These are phyloP conservation scores for Tenthredo amoena DNA, from an alignment of 2,888 invertebrate genomes.

Conservation along the genomic window DNA sequence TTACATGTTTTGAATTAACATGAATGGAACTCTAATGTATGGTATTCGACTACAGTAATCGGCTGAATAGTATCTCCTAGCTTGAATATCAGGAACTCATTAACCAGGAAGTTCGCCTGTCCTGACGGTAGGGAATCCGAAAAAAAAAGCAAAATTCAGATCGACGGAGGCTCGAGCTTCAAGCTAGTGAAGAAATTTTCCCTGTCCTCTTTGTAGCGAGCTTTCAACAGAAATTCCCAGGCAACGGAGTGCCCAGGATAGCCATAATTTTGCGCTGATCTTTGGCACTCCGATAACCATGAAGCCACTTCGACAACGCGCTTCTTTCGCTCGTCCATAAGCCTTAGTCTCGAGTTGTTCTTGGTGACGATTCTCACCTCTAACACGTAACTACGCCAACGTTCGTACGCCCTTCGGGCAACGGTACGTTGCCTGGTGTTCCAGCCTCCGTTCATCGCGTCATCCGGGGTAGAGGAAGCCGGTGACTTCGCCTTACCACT, in stretches of 20 bases:
- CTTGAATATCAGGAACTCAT: no score
- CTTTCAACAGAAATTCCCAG: conserved; percentile 79
- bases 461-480: conserved; percentile 14
- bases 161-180: conserved; percentile 67
- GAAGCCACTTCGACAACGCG: conserved; percentile 72
- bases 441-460: conserved; percentile 33
- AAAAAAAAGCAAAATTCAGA: not conserved
- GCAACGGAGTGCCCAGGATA: conserved; percentile 77
- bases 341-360: conserved; percentile 56
- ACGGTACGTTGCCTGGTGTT: conserved; percentile 59
- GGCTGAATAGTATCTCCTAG: not conserved
- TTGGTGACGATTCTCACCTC: conserved; percentile 57
- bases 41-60: not conserved
- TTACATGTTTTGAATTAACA: conserved; percentile 66
- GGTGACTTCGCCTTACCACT: conserved; percentile 36
- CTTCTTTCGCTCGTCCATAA: conserved; percentile 69
- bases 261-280: conserved; percentile 76
- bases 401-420: conserved; percentile 62
- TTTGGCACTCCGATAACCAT: conserved; percentile 77
- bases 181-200: conserved; percentile 79
- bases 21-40: not conserved
- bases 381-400: conserved; percentile 63
- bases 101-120: no score
- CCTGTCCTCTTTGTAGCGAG: conserved; percentile 79
- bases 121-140: no score